phyloP scores from a whole-genome alignment of 1,140 invertebrate species.

The Acyrthosiphon pisum region DNA sequence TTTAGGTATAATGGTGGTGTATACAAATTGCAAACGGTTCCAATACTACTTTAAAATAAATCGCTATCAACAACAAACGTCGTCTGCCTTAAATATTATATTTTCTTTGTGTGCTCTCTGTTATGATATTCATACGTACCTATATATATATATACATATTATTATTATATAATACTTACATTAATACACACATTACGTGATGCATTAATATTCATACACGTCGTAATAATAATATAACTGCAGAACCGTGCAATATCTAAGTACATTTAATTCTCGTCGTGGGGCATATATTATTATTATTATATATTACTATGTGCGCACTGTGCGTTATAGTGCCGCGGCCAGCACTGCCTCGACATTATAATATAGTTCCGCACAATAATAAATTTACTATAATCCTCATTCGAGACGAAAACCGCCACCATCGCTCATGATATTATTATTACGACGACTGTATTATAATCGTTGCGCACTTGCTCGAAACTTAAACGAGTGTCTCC shows the following conservation, averaged over 20 bases:
- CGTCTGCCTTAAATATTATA: no score
- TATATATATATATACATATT: no score
- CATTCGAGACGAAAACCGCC: conserved; percentile 9
- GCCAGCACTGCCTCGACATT: neutral
- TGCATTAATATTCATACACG: neutral
- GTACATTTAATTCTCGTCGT: neutral
- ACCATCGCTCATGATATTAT: conserved; percentile 31
- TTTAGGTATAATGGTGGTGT: no score
- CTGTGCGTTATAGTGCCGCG: no score
- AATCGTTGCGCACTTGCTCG: neutral
- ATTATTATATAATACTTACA: neutral
- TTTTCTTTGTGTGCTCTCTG: no score
- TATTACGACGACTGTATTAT: neutral
- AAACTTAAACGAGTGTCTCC: conserved; percentile 46
- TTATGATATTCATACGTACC: no score
- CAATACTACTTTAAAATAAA: no score
- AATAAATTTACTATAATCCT: conserved; percentile 34
- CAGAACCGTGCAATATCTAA: neutral
- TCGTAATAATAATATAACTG: neutral
- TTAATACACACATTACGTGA: neutral
- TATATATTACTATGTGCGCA: neutral
- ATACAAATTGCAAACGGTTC: no score
- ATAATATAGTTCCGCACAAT: neutral
- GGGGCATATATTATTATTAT: neutral
- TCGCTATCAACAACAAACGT: no score